Base-by-base conservation (phyloP, 2,113 vertebrate species). In the Pipra filicauda region DNA sequence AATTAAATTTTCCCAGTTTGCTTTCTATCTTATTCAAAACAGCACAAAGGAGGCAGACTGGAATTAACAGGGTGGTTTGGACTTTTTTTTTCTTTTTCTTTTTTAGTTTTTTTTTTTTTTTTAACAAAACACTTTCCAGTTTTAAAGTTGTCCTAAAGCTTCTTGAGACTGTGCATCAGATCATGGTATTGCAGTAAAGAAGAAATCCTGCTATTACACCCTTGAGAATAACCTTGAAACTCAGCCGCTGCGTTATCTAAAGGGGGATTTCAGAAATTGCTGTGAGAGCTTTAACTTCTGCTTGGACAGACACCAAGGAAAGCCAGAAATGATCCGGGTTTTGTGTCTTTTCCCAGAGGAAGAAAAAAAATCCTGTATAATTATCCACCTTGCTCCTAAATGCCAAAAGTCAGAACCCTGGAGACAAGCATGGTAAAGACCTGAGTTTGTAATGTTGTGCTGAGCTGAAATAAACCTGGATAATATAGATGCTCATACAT, bases 1-100 rank as follows among this genome's bases (percentile, higher is more conserved):
- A 96, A 97, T 96, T 96, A 83, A 90, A 93, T 96, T 96, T 96
- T 96, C 90, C 93, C 79, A 84, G 75, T 96, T 97, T 95, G 85
- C 92, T 94, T 96, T 95, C 91, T 83, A 91, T 65, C 72, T 96
- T 90, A 93, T 86, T 96, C 85, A 77, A 94, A 95, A 71, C 58
- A 96, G 83, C 91, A 93, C 90, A 78, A 94, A 95, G 75, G 57
- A 67, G 86, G 75, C 72, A 91, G 89, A n/a, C 64, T 64, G 83
- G 87, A 93, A 91, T 93, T 93, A 94, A 76, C 67, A 83, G 88
- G 15, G 64, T 80, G 69, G 51, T 64, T 92, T 80, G 33, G 15
- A 30, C 11, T 20, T 28, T 24, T 66, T 33, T 16, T 35, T 33
- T 21, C 0, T 2, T 16, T 21, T 12, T 3, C 11, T 18, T 5